A percentile compares a stretch with the other conserved stretches of the same genome.
Conservation (phyloP, 1,140 invertebrate species). For the Ruditapes philippinarum region DNA sequence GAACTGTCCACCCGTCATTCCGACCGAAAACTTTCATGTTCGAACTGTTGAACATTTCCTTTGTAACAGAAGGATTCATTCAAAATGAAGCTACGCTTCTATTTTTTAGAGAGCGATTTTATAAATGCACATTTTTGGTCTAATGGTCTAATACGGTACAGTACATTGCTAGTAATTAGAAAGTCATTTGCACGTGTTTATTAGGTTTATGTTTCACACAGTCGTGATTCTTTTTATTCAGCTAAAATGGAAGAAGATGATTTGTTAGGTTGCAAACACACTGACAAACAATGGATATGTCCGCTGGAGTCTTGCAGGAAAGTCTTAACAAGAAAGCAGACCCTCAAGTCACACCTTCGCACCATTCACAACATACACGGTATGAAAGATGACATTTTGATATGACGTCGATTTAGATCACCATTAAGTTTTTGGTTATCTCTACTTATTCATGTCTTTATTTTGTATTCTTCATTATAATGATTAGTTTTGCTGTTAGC, state of each 20-base stretch:
- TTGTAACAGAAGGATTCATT: no score
- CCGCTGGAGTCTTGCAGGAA: not conserved
- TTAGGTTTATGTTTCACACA: not conserved
- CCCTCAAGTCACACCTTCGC: not conserved
- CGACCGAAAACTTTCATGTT: no score
- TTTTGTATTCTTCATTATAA: no score
- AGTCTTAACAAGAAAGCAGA: not conserved
- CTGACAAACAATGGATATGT: not conserved
- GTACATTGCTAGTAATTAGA: not conserved
- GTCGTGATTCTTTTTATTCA: not conserved
- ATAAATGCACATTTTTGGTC: not conserved
- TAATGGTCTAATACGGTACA: no score
- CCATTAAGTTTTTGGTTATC: no score
- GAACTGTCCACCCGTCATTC: no score
- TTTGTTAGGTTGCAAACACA: not conserved
- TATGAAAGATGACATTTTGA: not conserved
- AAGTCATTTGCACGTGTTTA: not conserved
- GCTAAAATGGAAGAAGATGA: conserved; percentile 7
- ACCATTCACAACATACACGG: not conserved
- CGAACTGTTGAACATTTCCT: no score
- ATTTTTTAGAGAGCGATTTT: no score
- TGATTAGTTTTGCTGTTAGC: no score
- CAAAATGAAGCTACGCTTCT: no score
- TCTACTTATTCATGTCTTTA: no score
- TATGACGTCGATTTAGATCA: no score